Percentiles rank a stretch among this genome's conserved stretches.
Conservation (phyloP, 2,113 vertebrate genomes). For the Heteronetta atricapilla region DNA sequence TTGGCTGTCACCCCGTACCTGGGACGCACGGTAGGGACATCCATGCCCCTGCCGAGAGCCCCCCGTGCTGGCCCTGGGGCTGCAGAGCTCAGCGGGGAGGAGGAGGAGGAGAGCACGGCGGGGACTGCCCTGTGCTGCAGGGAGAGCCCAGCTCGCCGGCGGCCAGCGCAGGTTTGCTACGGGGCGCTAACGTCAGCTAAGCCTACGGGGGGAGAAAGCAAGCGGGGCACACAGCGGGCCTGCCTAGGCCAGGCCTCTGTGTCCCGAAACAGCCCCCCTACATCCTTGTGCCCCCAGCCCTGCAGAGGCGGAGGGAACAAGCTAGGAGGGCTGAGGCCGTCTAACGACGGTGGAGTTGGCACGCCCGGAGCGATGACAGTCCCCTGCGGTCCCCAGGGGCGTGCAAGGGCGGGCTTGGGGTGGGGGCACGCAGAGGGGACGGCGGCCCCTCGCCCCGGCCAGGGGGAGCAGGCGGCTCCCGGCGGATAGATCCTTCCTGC, state of each 20-base stretch:
- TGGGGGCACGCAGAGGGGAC: not conserved
- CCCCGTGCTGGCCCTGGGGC: not conserved
- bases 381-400: not conserved
- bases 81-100: not conserved
- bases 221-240: not conserved
- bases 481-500: constrained; percentile 56
- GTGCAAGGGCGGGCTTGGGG: not conserved
- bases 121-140: not conserved
- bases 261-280: not conserved
- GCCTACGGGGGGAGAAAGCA: not conserved
- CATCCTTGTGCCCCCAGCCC: not conserved
- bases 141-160: not conserved
- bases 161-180: constrained; percentile 32
- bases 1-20: not conserved
- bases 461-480: constrained; percentile 48
- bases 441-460: not conserved
- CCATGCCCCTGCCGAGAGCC: not conserved
- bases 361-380: not conserved
- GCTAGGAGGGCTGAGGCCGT: not conserved
- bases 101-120: not conserved
- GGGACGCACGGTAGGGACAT: not conserved
- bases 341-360: not conserved
- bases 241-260: not conserved
- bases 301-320: not conserved
- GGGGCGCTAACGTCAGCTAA: not conserved